Percentiles rank a stretch among this genome's conserved stretches.
These are phyloP conservation scores for Cataglyphis rosenhaueri DNA, from an alignment of 2,888 invertebrate species.

Conservation along the genomic window DNA sequence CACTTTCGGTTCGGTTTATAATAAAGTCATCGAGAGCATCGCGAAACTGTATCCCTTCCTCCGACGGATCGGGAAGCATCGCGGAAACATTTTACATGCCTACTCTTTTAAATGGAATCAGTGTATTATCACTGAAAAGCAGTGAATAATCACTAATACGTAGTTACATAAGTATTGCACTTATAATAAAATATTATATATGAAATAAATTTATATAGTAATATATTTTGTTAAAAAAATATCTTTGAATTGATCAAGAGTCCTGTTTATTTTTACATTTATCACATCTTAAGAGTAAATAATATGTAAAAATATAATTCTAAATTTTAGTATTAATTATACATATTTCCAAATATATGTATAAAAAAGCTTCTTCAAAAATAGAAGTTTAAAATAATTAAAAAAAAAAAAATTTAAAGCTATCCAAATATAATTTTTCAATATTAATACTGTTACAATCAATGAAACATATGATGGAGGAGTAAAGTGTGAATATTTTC, in stretches of 20 bases:
- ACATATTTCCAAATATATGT: not conserved
- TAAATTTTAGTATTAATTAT: not conserved
- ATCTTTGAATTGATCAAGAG: not conserved
- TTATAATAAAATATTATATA: not conserved
- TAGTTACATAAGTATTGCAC: not conserved
- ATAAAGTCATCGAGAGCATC: conserved; percentile 78
- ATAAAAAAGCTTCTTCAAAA: not conserved
- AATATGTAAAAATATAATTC: not conserved
- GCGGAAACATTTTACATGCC: not conserved
- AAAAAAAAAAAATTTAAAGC: not conserved
- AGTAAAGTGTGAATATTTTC: not conserved
- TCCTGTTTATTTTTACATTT: not conserved
- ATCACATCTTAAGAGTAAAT: not conserved
- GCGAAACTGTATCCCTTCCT: conserved; percentile 59
- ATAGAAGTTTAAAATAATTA: not conserved
- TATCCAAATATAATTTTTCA: not conserved
- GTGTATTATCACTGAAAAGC: not conserved
- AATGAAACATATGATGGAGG: not conserved
- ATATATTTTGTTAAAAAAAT: not conserved
- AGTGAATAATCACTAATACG: not conserved
- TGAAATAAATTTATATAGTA: not conserved
- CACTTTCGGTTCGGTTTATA: conserved; percentile 80
- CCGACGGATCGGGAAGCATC: conserved; percentile 31
- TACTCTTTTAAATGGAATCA: not conserved
- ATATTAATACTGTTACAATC: not conserved